These are phyloP conservation scores for Pomacea maculata DNA, from an alignment of 1,140 invertebrate genomes.

Conservation along the genomic window DNA sequence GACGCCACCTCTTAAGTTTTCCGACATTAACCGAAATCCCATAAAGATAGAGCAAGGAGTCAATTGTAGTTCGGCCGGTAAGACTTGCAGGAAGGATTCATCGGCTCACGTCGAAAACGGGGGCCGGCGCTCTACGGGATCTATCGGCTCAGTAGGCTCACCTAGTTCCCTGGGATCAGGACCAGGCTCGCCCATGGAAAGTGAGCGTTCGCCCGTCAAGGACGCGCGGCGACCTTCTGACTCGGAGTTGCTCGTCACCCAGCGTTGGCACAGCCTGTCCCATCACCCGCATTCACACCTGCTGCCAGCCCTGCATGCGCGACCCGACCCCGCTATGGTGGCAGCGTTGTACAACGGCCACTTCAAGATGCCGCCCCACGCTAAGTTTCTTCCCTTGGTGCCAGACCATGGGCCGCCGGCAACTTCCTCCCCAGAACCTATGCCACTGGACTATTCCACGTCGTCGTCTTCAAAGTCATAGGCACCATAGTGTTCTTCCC, in stretches of 20 bases:
- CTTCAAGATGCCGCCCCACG: conserved; percentile 18
- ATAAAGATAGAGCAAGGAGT: conserved; percentile 16
- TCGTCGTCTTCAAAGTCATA: conserved; percentile 9
- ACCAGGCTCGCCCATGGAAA: conserved; percentile 15
- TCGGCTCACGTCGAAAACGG: conserved; percentile 7
- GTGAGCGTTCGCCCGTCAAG: conserved; percentile 13
- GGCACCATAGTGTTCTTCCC: no score
- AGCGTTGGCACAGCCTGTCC: conserved; percentile 14
- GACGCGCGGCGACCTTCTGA: conserved; percentile 17
- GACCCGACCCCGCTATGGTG: background rate
- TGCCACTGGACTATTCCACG: conserved; percentile 24
- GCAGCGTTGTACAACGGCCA: conserved; percentile 22
- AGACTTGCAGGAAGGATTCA: conserved; percentile 11
- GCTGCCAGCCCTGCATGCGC: conserved; percentile 4
- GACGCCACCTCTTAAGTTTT: conserved; percentile 17
- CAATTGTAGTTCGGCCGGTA: background rate
- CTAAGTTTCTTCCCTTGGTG: conserved; percentile 6
- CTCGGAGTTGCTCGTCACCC: conserved; percentile 13
- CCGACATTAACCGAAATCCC: conserved; percentile 24
- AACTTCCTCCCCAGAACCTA: conserved; percentile 15
- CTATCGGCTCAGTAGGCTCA: conserved; percentile 16
- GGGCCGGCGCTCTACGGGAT: conserved; percentile 15
- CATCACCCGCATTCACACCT: conserved; percentile 8
- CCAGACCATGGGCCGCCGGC: conserved; percentile 10
- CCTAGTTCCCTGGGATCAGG: conserved; percentile 19